Evolutionary conservation across 2,113 vertebrate species (phyloP).

Genomic region (Natator depressus): DNA sequence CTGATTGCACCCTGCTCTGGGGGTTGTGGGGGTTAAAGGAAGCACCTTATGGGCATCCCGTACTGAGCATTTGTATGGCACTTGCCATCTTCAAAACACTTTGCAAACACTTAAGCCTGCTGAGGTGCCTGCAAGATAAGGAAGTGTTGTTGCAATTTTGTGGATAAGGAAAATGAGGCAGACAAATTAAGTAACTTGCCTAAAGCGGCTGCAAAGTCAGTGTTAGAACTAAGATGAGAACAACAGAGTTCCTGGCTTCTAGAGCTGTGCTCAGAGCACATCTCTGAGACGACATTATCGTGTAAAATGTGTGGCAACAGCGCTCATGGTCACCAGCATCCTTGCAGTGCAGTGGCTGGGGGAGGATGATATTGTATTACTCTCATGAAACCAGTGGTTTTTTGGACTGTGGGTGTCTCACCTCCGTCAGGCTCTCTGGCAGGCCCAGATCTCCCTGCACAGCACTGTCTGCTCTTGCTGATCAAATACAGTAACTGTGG

Average conservation of each 20-base stretch:
- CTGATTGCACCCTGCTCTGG: background rate
- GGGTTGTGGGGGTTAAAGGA: background rate
- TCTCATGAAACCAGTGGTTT: background rate
- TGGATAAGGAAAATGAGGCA: background rate
- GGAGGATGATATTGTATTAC: background rate
- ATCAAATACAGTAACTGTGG: background rate
- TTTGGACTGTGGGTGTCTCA: background rate
- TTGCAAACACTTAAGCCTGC: background rate
- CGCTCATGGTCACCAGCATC: background rate
- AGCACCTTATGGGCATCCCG: background rate
- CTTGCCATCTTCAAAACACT: background rate
- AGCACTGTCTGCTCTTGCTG: background rate
- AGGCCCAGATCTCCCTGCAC: background rate
- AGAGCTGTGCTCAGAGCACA: background rate
- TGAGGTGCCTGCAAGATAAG: background rate
- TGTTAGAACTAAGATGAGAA: background rate
- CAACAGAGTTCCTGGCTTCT: background rate
- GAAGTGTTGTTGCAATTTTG: background rate
- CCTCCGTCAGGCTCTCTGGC: background rate
- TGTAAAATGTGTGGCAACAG: background rate
- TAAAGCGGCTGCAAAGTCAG: background rate
- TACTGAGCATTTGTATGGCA: background rate
- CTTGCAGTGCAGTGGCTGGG: background rate
- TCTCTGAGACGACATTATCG: background rate
- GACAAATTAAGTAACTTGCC: background rate